phyloP scores from a whole-genome alignment of 2,888 invertebrate genomes.

The Synanthedon vespiformis region DNA sequence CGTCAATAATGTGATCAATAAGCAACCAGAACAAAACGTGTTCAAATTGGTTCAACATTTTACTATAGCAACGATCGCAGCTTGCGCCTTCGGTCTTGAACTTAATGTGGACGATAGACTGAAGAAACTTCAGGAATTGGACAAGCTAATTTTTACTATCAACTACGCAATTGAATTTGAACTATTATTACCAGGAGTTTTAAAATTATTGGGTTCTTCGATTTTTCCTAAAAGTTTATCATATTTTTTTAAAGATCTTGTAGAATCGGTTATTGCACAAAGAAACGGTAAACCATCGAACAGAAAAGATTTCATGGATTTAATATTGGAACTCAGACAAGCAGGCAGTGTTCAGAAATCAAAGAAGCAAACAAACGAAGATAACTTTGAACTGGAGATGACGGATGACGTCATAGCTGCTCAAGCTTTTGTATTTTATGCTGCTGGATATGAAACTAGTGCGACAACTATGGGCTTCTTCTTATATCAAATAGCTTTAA shows the following conservation, averaged over 20 bases:
- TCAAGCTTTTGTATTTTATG: constrained; percentile 33
- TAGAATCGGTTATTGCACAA: constrained; percentile 1
- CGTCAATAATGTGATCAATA: neutral
- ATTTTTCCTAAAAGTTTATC: neutral
- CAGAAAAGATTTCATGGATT: constrained; percentile 4
- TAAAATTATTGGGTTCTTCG: neutral
- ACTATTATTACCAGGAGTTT: neutral
- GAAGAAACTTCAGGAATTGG: neutral
- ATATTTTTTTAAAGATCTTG: neutral
- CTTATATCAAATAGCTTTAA: constrained; percentile 32
- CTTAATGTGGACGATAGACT: neutral
- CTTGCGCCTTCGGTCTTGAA: constrained; percentile 1
- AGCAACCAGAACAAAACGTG: neutral
- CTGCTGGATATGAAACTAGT: constrained; percentile 49
- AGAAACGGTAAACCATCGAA: constrained; percentile 3
- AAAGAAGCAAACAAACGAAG: constrained; percentile 9
- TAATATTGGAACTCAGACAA: constrained; percentile 24
- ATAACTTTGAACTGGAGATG: constrained; percentile 12
- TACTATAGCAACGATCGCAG: neutral
- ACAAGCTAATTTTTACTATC: neutral
- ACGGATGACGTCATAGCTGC: constrained; percentile 24
- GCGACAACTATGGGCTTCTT: constrained; percentile 34
- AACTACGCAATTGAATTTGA: neutral
- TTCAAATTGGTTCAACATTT: neutral
- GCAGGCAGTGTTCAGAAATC: constrained; percentile 15